Base-by-base conservation (phyloP, 2,113 vertebrate species). In the Maccullochella peelii region DNA sequence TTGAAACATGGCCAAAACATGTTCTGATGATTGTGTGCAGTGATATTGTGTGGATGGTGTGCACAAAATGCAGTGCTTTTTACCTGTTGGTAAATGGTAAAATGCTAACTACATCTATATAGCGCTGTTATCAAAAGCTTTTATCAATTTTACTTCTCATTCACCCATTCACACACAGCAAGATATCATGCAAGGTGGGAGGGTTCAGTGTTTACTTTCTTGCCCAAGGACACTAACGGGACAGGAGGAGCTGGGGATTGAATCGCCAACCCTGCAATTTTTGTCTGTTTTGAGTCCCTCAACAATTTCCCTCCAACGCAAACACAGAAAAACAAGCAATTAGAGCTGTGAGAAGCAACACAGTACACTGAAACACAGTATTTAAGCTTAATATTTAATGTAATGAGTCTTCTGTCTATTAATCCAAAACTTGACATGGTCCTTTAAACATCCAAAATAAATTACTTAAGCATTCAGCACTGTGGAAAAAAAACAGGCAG, bases 401-500 rank as follows among this genome's bases (percentile, higher is more conserved):
- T 88, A 89, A 62, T 84, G 58, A 87, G 27, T 77, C 36, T 54
- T 82, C 27, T 69, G 80, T 81, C 49, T 58, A 18, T 81, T 68
- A 73, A 86, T 79, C 77, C 84, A 84, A 80, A 91, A 85, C 63
- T 80, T 66, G 47, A 85, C 68, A 88, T 69, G 59, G 18, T 89
- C 50, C 73, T 86, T 93, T 89, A 55, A 82, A 83, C 81, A 84
- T 88, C 74, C 77, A 86, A 87, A 86, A 82, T 91, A 93, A 89
- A 87, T 89, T 89, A 91, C 49, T 25, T 36, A 27, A 86, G 77
- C 81, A 91, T 85, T 90, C 55, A 82, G 44, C 49, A 85, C 18
- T 49, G 27, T 79, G 77, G 71, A 66, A 74, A 80, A 61, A 77
- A 77, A 27, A 82, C 33, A 57, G 68, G n/a, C 62, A 79, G 69